These are phyloP conservation scores for Malaclemys terrapin DNA, from an alignment of 2,113 vertebrate genomes.

Conservation along the genomic window DNA sequence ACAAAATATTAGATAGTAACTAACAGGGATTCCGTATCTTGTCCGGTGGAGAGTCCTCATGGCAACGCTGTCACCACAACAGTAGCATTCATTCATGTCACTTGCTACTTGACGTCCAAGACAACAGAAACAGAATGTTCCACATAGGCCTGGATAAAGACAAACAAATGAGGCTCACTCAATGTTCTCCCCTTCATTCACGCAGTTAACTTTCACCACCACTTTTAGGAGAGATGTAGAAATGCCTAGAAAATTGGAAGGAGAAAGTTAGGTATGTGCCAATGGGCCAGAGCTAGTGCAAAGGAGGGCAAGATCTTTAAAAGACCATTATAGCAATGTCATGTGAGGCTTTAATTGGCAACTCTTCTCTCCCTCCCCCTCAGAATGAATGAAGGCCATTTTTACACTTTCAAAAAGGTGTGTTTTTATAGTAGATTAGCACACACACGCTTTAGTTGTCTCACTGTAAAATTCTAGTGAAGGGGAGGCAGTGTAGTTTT, in stretches of 20 bases:
- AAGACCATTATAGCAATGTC: not conserved
- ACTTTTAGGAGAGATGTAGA: not conserved
- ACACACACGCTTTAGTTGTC: not conserved
- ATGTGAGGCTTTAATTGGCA: not conserved
- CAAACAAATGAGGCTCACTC: not conserved
- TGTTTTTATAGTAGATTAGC: not conserved
- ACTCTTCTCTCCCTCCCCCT: not conserved
- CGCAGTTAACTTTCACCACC: not conserved
- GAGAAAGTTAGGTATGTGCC: no score
- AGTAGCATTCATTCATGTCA: conserved; percentile 86
- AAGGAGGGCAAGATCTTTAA: not conserved
- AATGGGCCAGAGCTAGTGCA: not conserved
- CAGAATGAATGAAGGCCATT: not conserved
- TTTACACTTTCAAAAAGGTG: not conserved
- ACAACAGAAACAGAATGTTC: conserved; percentile 73
- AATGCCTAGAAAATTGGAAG: not conserved
- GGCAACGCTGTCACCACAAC: conserved; percentile 77
- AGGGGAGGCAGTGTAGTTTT: not conserved
- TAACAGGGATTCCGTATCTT: conserved; percentile 85
- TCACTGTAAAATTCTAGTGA: not conserved
- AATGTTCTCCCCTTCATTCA: not conserved
- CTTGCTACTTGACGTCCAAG: conserved; percentile 80
- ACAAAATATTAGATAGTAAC: not conserved
- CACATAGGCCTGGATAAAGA: conserved; percentile 77
- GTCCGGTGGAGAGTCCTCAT: conserved; percentile 88